Base-by-base conservation (phyloP, 2,888 invertebrate species). In the Ochlodes sylvanus region DNA sequence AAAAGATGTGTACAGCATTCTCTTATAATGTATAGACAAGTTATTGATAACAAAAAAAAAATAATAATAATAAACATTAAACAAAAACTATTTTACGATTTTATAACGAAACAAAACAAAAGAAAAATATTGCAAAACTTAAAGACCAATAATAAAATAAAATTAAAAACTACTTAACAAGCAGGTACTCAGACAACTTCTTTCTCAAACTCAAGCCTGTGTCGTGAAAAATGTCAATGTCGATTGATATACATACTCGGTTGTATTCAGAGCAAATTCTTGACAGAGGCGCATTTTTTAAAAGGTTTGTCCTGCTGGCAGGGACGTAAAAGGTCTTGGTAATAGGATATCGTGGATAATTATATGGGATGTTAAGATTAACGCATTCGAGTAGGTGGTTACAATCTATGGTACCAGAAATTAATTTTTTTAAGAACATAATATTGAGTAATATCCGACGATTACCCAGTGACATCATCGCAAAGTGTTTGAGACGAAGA, bases 401-500 rank as follows among this genome's bases (percentile, higher is more conserved):
- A 19, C 38, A 41, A 17, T 57, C 57, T 17, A 41, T 14, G 17
- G 3, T 19, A 34, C 57, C 57, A 57, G 57, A 38, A 17, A 41
- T 19, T 17, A 41, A 2, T 19, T 57, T 57, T 19, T 57, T 41
- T 14, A 57, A 57, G 6, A 57, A 57, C 17, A 41, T 14, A 10
- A 19, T 19, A 57, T 41, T 17, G 4, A 41, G 19, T 6, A 57
- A 17, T 34, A 41, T 12, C 2, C 69, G 52, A 6, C 64, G 58
- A 12, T 54, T 44, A 27, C 41, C 0, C 12, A 70, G 63, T 12
- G 60, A 17, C 14, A 58, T 54, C 60, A 70, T 68, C n/a, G 60
- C 58, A 58, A 64, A 70, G n/a, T 50, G 38, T 38, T 52, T 27
- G 9, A 70, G 42, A 38, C 68, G 61, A 32, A 32, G 9, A 12